Evolutionary conservation across 2,888 invertebrate species (phyloP).

Genomic region (Meganola albula): DNA sequence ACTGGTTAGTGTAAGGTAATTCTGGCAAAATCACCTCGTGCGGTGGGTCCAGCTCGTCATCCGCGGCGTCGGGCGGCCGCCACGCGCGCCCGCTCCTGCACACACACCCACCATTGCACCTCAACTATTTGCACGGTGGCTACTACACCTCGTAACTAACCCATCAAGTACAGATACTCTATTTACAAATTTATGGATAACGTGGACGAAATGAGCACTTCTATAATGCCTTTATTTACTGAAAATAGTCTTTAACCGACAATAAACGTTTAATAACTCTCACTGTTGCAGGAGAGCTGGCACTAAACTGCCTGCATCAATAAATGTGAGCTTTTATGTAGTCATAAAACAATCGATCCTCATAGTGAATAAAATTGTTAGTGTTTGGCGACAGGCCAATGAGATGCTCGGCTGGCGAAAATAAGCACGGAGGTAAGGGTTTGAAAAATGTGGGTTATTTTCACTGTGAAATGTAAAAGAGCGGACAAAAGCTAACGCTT

Average conservation of each 20-base stretch:
- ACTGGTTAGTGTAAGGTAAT: constrained; percentile 65
- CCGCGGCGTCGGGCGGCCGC: constrained; percentile 63
- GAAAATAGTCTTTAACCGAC: too few relatives aligned
- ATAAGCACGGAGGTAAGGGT: constrained; percentile 44
- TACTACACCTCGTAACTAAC: too few relatives aligned
- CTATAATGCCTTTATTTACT: too few relatives aligned
- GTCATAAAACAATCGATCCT: constrained; percentile 67
- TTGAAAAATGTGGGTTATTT: constrained; percentile 52
- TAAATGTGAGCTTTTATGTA: constrained; percentile 61
- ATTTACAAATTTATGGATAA: too few relatives aligned
- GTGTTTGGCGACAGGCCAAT: constrained; percentile 63
- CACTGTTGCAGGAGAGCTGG: constrained; percentile 48
- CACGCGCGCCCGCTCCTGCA: constrained; percentile 72
- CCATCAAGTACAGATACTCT: too few relatives aligned
- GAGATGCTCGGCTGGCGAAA: constrained; percentile 45
- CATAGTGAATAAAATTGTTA: constrained; percentile 60
- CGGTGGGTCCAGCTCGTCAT: constrained; percentile 67
- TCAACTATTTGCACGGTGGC: too few relatives aligned
- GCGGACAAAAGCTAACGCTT: constrained; percentile 57
- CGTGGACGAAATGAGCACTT: too few relatives aligned
- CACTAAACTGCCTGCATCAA: constrained; percentile 55
- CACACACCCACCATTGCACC: too few relatives aligned
- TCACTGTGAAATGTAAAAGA: constrained; percentile 57
- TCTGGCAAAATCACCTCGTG: constrained; percentile 78
- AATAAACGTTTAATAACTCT: constrained; percentile 57